A percentile compares a stretch with the other conserved stretches of the same genome.
Evolutionary conservation across 2,888 invertebrate species (phyloP).

Genomic region (Ophioninae sp.): DNA sequence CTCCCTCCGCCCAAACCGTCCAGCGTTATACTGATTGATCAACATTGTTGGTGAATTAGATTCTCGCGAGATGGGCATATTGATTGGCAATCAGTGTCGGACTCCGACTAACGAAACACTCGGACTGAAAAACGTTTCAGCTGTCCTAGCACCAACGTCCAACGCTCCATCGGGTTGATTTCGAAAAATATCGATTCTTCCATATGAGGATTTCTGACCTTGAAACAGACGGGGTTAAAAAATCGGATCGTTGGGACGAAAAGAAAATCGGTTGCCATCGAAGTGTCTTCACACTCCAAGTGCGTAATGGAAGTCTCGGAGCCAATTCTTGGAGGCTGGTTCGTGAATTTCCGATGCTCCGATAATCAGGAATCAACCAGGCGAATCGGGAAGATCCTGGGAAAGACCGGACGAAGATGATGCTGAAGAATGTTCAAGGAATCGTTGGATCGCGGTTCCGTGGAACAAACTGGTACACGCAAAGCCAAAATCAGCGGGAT

Average conservation of each 20-base stretch:
- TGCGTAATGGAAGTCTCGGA: constrained; percentile 36
- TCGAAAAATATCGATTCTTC: no score
- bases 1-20: constrained; percentile 57
- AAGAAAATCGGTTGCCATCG: constrained; percentile 13
- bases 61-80: constrained; percentile 80
- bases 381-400: constrained; percentile 62
- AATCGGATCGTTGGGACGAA: constrained; percentile 2
- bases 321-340: constrained; percentile 20
- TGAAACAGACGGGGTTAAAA: neutral
- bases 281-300: constrained; percentile 39
- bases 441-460: constrained; percentile 53
- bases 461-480: constrained; percentile 43
- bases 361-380: constrained; percentile 49
- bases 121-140: constrained; percentile 74
- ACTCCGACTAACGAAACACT: constrained; percentile 74
- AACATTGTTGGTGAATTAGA: constrained; percentile 80
- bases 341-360: constrained; percentile 21
- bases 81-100: constrained; percentile 80
- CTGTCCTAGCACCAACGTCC: constrained; percentile 44
- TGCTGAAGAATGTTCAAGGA: constrained; percentile 52
- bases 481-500: constrained; percentile 45
- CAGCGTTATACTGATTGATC: constrained; percentile 78
- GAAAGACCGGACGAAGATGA: constrained; percentile 66
- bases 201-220: no score
- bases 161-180: neutral